A percentile compares a stretch with the other conserved stretches of the same genome.
Conservation (phyloP, 2,113 vertebrate genomes). For the Boulengeromyrus knoepffleri region DNA sequence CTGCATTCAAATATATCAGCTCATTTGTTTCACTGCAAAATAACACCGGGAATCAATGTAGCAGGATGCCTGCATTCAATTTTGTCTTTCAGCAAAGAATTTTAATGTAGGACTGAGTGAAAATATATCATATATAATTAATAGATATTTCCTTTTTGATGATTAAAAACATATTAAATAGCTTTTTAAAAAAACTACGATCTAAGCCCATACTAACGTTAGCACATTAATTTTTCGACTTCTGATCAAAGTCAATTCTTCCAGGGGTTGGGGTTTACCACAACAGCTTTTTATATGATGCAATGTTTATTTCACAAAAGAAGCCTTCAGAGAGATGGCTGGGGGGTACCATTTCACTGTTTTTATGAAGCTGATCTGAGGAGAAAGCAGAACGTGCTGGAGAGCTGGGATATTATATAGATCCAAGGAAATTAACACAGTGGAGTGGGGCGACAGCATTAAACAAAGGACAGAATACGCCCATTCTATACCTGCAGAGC, state of each 20-base stretch:
- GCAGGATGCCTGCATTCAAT: neutral
- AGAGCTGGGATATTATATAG: neutral
- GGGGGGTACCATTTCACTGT: slow-evolving; percentile 3
- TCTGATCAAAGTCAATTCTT: slow-evolving; percentile 6
- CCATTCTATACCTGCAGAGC: neutral
- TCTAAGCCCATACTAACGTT: neutral
- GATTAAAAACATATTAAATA: slow-evolving; percentile 1
- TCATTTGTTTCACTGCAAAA: neutral
- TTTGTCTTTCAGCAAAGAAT: neutral
- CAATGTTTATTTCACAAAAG: slow-evolving; percentile 10
- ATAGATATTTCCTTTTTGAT: neutral
- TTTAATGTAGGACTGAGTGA: neutral
- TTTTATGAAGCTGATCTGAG: slow-evolving; percentile 5
- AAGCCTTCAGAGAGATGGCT: neutral
- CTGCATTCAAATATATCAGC: neutral
- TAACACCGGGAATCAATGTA: neutral
- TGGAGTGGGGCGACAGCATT: neutral
- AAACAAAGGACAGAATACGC: neutral
- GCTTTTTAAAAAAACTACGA: neutral
- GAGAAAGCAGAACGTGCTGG: neutral
- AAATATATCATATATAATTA: neutral
- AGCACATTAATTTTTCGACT: slow-evolving; percentile 2
- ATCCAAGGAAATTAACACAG: neutral
- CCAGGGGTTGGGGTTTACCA: slow-evolving; percentile 6
- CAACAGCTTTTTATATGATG: slow-evolving; percentile 8